phyloP scores from a whole-genome alignment of 2,113 vertebrate genomes.

The Epinephelus moara region DNA sequence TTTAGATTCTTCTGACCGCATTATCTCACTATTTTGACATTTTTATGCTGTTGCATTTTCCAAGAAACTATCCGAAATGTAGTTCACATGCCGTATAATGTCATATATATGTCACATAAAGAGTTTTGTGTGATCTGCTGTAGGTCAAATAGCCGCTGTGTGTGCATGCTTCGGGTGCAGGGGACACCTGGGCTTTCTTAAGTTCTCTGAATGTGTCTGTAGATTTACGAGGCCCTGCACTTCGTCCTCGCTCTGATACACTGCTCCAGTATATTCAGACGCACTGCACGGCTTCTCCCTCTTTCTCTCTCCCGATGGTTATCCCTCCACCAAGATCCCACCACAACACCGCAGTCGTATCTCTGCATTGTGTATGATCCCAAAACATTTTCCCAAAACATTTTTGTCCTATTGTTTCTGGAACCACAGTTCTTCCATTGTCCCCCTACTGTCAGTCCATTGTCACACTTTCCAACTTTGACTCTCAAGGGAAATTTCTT shows the following conservation, averaged over 20 bases:
- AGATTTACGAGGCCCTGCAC: conserved; percentile 58
- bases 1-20: conserved; percentile 14
- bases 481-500: conserved; percentile 66
- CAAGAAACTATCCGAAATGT: conserved; percentile 21
- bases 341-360: conserved; percentile 28
- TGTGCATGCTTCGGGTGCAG: not conserved
- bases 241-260: conserved; percentile 10
- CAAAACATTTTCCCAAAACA: conserved; percentile 25
- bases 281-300: not conserved
- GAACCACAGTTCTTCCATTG: conserved; percentile 53
- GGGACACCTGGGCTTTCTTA: conserved; percentile 18
- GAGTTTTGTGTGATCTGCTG: conserved; percentile 26
- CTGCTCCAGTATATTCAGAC: conserved; percentile 8
- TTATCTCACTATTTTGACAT: conserved; percentile 22
- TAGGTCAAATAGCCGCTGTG: conserved; percentile 33
- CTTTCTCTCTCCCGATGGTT: not conserved
- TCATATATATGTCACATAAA: conserved; percentile 38
- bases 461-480: conserved; percentile 58
- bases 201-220: conserved; percentile 52
- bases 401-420: conserved; percentile 58
- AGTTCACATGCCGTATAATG: conserved; percentile 10
- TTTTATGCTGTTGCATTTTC: conserved; percentile 17
- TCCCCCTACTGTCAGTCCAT: conserved; percentile 53
- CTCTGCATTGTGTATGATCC: conserved; percentile 40
- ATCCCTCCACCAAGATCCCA: conserved; percentile 25